Conservation (phyloP, 1,140 invertebrate species). For the Dermatophagoides farinae region DNA sequence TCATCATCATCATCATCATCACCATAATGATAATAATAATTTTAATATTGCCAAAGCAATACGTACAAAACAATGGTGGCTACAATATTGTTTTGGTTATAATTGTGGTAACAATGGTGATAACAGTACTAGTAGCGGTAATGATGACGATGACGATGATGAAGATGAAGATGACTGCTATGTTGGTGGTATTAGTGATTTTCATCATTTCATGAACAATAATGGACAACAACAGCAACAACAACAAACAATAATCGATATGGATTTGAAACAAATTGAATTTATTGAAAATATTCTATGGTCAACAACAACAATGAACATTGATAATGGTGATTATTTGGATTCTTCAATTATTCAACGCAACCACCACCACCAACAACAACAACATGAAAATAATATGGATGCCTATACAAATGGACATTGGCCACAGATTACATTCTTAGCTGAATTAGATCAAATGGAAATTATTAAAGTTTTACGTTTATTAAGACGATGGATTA, state of each 20-base stretch:
- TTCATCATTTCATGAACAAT: too few species aligned
- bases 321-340: too few species aligned
- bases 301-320: not conserved
- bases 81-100: conserved; percentile 4
- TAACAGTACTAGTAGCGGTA: not conserved
- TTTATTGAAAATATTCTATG: not conserved
- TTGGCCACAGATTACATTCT: not conserved
- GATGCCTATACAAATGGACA: not conserved
- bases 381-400: not conserved
- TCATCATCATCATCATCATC: too few species aligned
- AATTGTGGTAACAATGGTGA: not conserved
- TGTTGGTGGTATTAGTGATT: not conserved
- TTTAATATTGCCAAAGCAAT: not conserved
- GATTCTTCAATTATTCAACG: too few species aligned
- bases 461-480: not conserved
- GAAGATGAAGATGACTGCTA: not conserved
- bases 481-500: not conserved
- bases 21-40: not conserved
- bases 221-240: too few species aligned
- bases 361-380: not conserved
- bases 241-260: not conserved
- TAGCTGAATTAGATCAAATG: not conserved
- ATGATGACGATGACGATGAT: not conserved
- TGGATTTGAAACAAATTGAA: not conserved
- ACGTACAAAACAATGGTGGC: conserved; percentile 3